These are phyloP conservation scores for Philereme transversata DNA, from an alignment of 2,888 invertebrate species.

Conservation along the genomic window DNA sequence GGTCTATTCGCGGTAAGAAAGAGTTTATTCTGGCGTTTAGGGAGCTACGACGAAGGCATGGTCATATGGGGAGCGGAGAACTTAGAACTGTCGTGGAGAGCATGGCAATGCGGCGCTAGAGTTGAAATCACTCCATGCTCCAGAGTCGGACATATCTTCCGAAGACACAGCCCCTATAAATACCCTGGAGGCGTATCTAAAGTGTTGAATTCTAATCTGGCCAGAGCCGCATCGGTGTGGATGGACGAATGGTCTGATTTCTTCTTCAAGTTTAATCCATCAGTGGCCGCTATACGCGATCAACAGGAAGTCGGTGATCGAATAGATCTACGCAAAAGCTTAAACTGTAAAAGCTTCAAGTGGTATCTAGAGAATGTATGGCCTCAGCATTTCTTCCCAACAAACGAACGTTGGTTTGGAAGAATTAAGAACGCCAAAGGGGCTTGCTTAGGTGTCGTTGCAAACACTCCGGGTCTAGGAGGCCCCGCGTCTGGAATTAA, in stretches of 20 bases:
- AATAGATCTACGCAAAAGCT: conserved; percentile 86
- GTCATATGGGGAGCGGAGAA: conserved; percentile 99
- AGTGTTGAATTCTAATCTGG: conserved; percentile 95
- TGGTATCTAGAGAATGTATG: conserved; percentile 98
- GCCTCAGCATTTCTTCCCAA: conserved; percentile 98
- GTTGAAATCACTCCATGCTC: conserved; percentile 97
- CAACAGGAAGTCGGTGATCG: conserved; percentile 86
- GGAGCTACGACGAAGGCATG: conserved; percentile 89
- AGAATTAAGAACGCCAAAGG: conserved; percentile 86
- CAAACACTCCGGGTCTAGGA: conserved; percentile 86
- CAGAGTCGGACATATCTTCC: conserved; percentile 96
- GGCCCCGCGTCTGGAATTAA: conserved; percentile 87
- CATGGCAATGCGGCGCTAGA: conserved; percentile 97
- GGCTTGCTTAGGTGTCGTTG: conserved; percentile 66
- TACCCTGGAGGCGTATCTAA: conserved; percentile 96
- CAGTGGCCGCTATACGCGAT: conserved; percentile 83
- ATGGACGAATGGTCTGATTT: conserved; percentile 99
- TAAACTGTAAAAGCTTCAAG: conserved; percentile 93
- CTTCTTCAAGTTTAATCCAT: conserved; percentile 93
- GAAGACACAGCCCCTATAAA: conserved; percentile 96
- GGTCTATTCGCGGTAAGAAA: conserved; percentile 95
- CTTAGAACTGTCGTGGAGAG: conserved; percentile 97
- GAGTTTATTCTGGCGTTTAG: conserved; percentile 93
- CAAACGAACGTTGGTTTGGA: conserved; percentile 94
- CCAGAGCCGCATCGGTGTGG: conserved; percentile 97